Base-by-base conservation (phyloP, 1,140 invertebrate species). In the Aphelinus certus region DNA sequence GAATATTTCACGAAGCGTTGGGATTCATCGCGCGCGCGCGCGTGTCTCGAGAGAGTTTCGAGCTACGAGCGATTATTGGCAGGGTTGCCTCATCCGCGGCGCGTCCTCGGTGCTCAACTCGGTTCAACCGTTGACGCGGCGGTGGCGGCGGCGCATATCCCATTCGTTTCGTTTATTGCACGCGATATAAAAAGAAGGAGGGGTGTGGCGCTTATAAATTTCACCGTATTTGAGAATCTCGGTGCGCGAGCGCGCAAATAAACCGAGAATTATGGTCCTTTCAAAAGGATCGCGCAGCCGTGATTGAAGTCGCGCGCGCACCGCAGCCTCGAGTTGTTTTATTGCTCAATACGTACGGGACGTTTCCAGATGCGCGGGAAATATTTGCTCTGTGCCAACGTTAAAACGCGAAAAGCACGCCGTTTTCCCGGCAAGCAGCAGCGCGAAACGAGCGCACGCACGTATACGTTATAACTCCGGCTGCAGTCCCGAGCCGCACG, bases 321-420 rank as follows among this genome's bases (percentile, higher is more conserved):
- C 26, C 26, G 73, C 67, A 42, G 73, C 26, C 65, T 58, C 70
- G 45, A 76, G 76, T 80, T 84, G 83, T 83, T 86, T 85, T 84
- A 86, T 82, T 83, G 80, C 78, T 64, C 64, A 75, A 70, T 75
- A 64, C 57, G 10, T 26, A 26, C 26, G 26, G 53, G 61, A 64
- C 57, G n/a, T 58, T 74, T 73, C 78, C 77, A 81, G 71, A 62
- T 64, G 80, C 76, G 76, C 71, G 69, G 71, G 75, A 77, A 67
- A 75, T 76, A 72, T 76, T 69, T 69, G 53, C 62, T 49, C 57
- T 73, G 7, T 55, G 47, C 7, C 56, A 71, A 10, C 57, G 66
- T 69, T 72, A 72, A 73, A 73, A 75, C 51, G 57, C 65, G 71
- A 77, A 74, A 75, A 71, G 72, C 73, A 55, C 26, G 26, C 26